Evolutionary conservation across 2,888 invertebrate species (phyloP).

Genomic region (Mythimna albipuncta): DNA sequence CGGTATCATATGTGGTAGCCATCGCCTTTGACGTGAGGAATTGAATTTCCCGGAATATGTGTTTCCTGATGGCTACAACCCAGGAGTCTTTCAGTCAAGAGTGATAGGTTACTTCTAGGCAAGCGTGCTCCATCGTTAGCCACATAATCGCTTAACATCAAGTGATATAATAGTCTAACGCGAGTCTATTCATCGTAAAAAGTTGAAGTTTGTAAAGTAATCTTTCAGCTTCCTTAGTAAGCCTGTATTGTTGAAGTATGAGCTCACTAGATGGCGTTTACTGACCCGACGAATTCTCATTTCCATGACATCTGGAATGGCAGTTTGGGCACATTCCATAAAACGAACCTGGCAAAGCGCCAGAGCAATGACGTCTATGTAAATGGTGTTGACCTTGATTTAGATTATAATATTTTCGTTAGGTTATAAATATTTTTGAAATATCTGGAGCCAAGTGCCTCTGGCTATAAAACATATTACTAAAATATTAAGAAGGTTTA

Average conservation of each 20-base stretch:
- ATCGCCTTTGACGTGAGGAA: too few species aligned
- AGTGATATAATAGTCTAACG: too few species aligned
- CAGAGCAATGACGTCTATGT: conserved; percentile 46
- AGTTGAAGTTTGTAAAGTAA: too few species aligned
- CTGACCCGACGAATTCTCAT: not conserved
- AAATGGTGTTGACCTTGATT: conserved; percentile 11
- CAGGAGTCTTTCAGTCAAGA: too few species aligned
- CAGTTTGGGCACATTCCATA: conserved; percentile 44
- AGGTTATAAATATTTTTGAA: conserved; percentile 27
- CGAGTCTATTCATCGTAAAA: too few species aligned
- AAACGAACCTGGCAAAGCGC: conserved; percentile 32
- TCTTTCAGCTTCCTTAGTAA: not conserved
- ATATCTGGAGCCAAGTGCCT: conserved; percentile 9
- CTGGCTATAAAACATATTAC: not conserved
- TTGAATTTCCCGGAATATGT: too few species aligned
- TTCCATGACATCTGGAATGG: conserved; percentile 21
- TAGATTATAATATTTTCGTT: conserved; percentile 9
- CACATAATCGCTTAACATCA: too few species aligned
- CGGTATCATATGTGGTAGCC: too few species aligned
- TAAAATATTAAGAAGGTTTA: not conserved
- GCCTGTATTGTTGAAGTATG: not conserved
- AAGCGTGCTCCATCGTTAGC: too few species aligned
- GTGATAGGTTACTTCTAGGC: too few species aligned
- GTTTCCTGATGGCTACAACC: too few species aligned
- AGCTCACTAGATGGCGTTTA: conserved; percentile 40